phyloP scores from a whole-genome alignment of 2,888 invertebrate species.

The Stomorhina lunata region DNA sequence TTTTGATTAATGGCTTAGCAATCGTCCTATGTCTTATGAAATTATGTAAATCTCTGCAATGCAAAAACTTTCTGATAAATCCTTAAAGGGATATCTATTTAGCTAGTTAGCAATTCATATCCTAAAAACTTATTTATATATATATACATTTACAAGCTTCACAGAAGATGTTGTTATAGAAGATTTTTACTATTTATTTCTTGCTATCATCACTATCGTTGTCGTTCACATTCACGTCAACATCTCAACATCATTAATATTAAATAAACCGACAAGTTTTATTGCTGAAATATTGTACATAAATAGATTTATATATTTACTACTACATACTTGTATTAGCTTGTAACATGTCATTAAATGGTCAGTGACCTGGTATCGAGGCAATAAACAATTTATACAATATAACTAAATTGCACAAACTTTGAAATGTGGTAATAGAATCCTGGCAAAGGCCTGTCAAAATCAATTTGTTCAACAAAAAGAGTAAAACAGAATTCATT shows the following conservation, averaged over 20 bases:
- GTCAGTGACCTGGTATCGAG: constrained; percentile 10
- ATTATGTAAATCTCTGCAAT: no score
- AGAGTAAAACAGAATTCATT: not conserved
- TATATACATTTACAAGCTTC: not conserved
- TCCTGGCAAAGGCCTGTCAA: not conserved
- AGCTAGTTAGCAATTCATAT: not conserved
- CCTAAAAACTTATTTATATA: not conserved
- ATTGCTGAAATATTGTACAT: not conserved
- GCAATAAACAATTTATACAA: not conserved
- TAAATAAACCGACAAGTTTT: constrained; percentile 10
- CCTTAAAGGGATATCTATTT: no score
- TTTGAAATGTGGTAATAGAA: not conserved
- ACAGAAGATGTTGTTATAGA: not conserved
- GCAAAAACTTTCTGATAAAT: no score
- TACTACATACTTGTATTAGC: no score
- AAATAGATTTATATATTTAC: not conserved
- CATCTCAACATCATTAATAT: not conserved
- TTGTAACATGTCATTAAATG: not conserved
- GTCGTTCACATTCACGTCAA: not conserved
- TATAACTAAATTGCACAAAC: not conserved
- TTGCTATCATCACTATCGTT: not conserved
- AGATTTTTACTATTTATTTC: not conserved
- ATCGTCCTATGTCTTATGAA: not conserved
- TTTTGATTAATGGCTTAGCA: constrained; percentile 16
- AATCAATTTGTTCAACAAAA: not conserved